phyloP scores from a whole-genome alignment of 2,888 invertebrate genomes.

The Nudaria mundana region DNA sequence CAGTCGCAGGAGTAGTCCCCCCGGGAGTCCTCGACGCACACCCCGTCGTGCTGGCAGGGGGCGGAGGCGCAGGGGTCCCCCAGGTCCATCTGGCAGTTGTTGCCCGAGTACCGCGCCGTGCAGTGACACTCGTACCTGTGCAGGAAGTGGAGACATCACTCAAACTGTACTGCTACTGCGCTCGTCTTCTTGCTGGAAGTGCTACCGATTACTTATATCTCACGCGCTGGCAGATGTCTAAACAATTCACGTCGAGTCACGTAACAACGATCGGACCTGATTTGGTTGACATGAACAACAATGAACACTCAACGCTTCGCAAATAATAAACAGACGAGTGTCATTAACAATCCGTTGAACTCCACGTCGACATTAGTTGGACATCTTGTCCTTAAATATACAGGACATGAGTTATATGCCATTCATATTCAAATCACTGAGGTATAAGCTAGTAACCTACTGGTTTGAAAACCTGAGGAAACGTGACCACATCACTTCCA shows the following conservation, averaged over 20 bases:
- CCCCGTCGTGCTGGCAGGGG: slow-evolving; percentile 88
- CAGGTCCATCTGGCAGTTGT: slow-evolving; percentile 92
- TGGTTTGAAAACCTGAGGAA: too few relatives aligned
- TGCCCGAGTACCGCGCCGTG: slow-evolving; percentile 90
- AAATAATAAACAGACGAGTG: not conserved
- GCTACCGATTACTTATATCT: too few relatives aligned
- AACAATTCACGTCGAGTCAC: not conserved
- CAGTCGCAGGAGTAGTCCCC: slow-evolving; percentile 88
- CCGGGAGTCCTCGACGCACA: slow-evolving; percentile 80
- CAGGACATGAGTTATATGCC: not conserved
- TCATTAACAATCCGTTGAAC: not conserved
- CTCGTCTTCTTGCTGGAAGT: not conserved
- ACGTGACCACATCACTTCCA: too few relatives aligned
- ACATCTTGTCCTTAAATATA: not conserved
- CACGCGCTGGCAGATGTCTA: too few relatives aligned
- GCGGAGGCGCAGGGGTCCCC: slow-evolving; percentile 86
- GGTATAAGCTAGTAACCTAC: too few relatives aligned
- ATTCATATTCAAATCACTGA: not conserved
- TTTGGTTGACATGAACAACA: not conserved
- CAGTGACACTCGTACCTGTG: slow-evolving; percentile 91
- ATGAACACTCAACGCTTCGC: not conserved
- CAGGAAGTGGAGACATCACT: not conserved
- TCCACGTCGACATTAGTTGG: too few relatives aligned
- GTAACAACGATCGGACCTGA: not conserved
- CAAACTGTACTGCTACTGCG: not conserved